Evolutionary conservation across 2,888 invertebrate genomes (phyloP).

Genomic region (Merodon equestris): DNA sequence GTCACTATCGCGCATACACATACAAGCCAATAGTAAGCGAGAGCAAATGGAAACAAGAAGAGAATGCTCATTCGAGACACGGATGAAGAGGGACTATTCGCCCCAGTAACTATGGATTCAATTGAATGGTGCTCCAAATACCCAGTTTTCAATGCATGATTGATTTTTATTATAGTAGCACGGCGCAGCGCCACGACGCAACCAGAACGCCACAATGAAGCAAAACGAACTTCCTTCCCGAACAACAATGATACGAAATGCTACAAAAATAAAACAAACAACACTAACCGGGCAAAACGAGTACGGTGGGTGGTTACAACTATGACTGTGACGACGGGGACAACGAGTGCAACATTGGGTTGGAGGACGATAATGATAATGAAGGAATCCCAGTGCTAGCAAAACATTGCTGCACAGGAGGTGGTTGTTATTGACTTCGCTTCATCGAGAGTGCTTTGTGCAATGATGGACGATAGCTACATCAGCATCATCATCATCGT

Average conservation of each 20-base stretch:
- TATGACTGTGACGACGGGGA: constrained; percentile 24
- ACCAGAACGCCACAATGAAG: constrained; percentile 18
- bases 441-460: constrained; percentile 25
- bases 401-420: constrained; percentile 20
- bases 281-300: too few relatives aligned
- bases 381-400: background rate
- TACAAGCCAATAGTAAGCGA: background rate
- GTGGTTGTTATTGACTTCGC: constrained; percentile 38
- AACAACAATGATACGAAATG: too few relatives aligned
- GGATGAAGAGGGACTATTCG: constrained; percentile 8
- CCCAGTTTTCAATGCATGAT: constrained; percentile 61
- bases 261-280: too few relatives aligned
- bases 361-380: background rate
- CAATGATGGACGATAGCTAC: constrained; percentile 41
- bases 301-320: too few relatives aligned
- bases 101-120: constrained; percentile 46
- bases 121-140: constrained; percentile 62
- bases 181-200: constrained; percentile 3
- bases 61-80: constrained; percentile 22
- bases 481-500: background rate
- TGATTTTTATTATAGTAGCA: constrained; percentile 59
- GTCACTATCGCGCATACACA: constrained; percentile 45
- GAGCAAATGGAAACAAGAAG: background rate
- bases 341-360: background rate
- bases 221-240: constrained; percentile 6